Base-by-base conservation (phyloP, 1,140 invertebrate species). In the Drusus annulatus region DNA sequence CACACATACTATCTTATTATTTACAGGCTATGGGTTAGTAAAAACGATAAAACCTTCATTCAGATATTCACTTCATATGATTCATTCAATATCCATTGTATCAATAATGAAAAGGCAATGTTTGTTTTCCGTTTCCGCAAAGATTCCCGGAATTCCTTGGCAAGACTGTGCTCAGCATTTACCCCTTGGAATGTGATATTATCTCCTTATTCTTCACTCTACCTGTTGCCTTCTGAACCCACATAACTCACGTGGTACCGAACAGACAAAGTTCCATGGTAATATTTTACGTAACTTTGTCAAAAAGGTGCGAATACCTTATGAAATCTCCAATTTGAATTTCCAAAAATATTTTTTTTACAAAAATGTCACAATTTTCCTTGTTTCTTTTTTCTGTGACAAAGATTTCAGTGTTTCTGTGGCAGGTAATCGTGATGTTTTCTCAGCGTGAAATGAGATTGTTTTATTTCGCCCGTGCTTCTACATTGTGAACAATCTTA, bases 391-490 rank as follows among this genome's bases (percentile, higher is more conserved):
- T 36, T 3, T 36, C 5, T 36, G 31, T 36, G 31, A 36, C 2
- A 17, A 58, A 58, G 21, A 10, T 19, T 58, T 21, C 54, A 58
- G n/a, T 21, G 54, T 58, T 58, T 58, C 54, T 58, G 17, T 58
- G 54, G 54, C 54, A 58, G 13, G 54, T 58, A 58, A 58, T 58
- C 54, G 21, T 58, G 54, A 58, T 19, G 5, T 58, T 17, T 21
- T 58, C 54, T 6, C 54, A 58, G 54, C 54, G 54, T 58, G 54
- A 58, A 21, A 58, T 58, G 17, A 58, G 54, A 58, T 58, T 58
- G 21, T 58, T 8, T 58, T 58, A 19, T 58, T 8, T 21, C 13
- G 17, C 54, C 5, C 13, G 5, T 21, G n/a, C 19, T 58, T 58
- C 21, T 58, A 58, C n/a, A 58, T 8, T 8, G 54, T 21, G 21